A percentile compares a stretch with the other conserved stretches of the same genome.
These are phyloP conservation scores for Hyles vespertilio DNA, from an alignment of 1,140 invertebrate genomes.

Conservation along the genomic window DNA sequence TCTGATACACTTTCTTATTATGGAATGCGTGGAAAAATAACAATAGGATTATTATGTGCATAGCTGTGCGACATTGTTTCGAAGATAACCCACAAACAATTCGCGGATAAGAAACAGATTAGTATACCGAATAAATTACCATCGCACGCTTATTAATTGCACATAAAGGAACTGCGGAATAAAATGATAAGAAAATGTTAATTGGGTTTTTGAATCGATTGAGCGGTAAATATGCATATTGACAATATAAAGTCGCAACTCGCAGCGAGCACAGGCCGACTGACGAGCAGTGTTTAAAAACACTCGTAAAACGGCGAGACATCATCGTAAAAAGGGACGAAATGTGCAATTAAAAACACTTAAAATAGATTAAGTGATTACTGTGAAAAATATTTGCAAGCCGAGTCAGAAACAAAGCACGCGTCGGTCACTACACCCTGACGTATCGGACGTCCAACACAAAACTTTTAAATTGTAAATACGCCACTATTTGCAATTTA, in stretches of 20 bases:
- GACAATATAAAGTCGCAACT: slow-evolving; percentile 16
- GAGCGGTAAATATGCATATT: slow-evolving; percentile 17
- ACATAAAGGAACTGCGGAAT: slow-evolving; percentile 10
- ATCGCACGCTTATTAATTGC: slow-evolving; percentile 7
- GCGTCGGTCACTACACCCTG: no score
- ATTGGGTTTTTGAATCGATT: slow-evolving; percentile 17
- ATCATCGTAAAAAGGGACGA: slow-evolving; percentile 26
- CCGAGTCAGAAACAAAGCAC: no score
- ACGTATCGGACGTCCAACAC: no score
- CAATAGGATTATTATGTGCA: no score
- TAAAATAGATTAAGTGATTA: slow-evolving; percentile 41
- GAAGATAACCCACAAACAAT: no score
- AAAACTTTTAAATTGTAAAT: slow-evolving; percentile 19
- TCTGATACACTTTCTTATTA: no score
- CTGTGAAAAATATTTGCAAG: slow-evolving; percentile 12
- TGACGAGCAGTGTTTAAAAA: slow-evolving; percentile 16
- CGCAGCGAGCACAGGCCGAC: slow-evolving; percentile 5
- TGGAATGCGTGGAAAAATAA: no score
- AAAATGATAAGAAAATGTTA: slow-evolving; percentile 20
- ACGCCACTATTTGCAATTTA: slow-evolving; percentile 14
- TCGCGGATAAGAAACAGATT: no score
- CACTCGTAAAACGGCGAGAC: slow-evolving; percentile 27
- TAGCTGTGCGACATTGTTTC: no score
- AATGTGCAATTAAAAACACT: slow-evolving; percentile 39
- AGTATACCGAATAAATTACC: slow-evolving; percentile 5